These are phyloP conservation scores for Papilio demoleus DNA, from an alignment of 2,888 invertebrate species.

Conservation along the genomic window DNA sequence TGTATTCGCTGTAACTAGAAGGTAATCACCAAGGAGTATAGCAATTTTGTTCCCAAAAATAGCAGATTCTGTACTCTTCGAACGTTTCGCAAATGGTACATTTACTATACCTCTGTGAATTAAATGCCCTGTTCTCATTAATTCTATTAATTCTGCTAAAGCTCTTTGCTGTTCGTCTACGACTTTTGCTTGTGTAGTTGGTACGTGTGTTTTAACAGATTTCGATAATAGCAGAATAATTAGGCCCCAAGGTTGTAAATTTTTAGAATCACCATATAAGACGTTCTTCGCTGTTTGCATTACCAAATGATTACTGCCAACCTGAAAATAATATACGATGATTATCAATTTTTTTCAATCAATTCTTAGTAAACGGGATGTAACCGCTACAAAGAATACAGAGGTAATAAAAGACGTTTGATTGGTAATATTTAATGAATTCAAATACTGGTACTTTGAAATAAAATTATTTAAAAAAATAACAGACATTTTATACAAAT, in stretches of 20 bases:
- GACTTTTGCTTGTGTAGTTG: constrained; percentile 84
- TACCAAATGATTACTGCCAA: constrained; percentile 93
- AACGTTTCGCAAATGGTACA: constrained; percentile 79
- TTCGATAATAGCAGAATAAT: constrained; percentile 92
- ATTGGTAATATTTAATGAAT: too few relatives aligned
- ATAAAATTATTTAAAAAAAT: too few relatives aligned
- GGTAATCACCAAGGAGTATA: constrained; percentile 92
- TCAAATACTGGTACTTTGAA: too few relatives aligned
- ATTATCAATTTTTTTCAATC: too few relatives aligned
- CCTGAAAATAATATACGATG: constrained; percentile 58
- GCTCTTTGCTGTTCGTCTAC: constrained; percentile 78
- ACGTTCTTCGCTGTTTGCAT: constrained; percentile 93
- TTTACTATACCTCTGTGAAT: constrained; percentile 87
- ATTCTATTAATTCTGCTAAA: constrained; percentile 89
- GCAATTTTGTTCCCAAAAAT: constrained; percentile 95
- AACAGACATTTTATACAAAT: too few relatives aligned
- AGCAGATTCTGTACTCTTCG: constrained; percentile 87
- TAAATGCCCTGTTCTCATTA: constrained; percentile 93
- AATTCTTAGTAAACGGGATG: too few relatives aligned
- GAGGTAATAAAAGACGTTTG: too few relatives aligned
- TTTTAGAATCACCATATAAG: constrained; percentile 91
- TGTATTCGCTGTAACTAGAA: constrained; percentile 91
- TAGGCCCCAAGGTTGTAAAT: constrained; percentile 93
- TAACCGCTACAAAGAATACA: too few relatives aligned
- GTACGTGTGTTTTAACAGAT: constrained; percentile 83